A percentile compares a stretch with the other conserved stretches of the same genome.
Evolutionary conservation across 2,888 invertebrate species (phyloP).

Genomic region (Arge pagana): DNA sequence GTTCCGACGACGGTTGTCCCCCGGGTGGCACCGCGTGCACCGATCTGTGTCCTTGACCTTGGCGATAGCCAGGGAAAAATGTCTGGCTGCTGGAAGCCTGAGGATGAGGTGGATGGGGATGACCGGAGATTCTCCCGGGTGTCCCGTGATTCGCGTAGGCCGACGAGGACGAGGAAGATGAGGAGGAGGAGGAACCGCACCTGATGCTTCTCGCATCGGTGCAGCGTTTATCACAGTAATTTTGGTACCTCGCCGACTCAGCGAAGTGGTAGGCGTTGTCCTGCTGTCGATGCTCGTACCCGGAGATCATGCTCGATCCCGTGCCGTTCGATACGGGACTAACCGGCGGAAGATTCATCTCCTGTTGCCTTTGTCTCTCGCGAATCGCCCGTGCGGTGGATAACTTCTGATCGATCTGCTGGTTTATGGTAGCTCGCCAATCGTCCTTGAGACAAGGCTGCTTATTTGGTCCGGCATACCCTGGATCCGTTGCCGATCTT

Average conservation of each 20-base stretch:
- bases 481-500: slow-evolving; percentile 51
- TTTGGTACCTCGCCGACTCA: slow-evolving; percentile 41
- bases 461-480: slow-evolving; percentile 56
- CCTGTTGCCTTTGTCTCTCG: slow-evolving; percentile 46
- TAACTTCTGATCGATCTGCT: slow-evolving; percentile 63
- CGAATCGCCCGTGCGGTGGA: slow-evolving; percentile 43
- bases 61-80: slow-evolving; percentile 36
- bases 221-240: slow-evolving; percentile 51
- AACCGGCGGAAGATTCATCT: slow-evolving; percentile 38
- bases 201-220: slow-evolving; percentile 27
- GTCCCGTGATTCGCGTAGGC: slow-evolving; percentile 30
- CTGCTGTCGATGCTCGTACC: slow-evolving; percentile 39
- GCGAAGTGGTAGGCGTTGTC: slow-evolving; percentile 36
- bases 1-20: slow-evolving; percentile 31
- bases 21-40: slow-evolving; percentile 39
- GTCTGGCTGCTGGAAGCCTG: slow-evolving; percentile 30
- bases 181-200: too few relatives aligned
- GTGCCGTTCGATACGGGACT: slow-evolving; percentile 44
- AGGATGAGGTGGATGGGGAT: slow-evolving; percentile 31
- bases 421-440: slow-evolving; percentile 63
- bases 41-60: slow-evolving; percentile 32
- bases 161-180: slow-evolving; percentile 36
- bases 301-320: slow-evolving; percentile 30
- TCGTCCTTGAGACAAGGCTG: slow-evolving; percentile 59
- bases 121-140: slow-evolving; percentile 30